A percentile compares a stretch with the other conserved stretches of the same genome.
phyloP scores from a whole-genome alignment of 2,113 vertebrate genomes.

The Columba janthina region DNA sequence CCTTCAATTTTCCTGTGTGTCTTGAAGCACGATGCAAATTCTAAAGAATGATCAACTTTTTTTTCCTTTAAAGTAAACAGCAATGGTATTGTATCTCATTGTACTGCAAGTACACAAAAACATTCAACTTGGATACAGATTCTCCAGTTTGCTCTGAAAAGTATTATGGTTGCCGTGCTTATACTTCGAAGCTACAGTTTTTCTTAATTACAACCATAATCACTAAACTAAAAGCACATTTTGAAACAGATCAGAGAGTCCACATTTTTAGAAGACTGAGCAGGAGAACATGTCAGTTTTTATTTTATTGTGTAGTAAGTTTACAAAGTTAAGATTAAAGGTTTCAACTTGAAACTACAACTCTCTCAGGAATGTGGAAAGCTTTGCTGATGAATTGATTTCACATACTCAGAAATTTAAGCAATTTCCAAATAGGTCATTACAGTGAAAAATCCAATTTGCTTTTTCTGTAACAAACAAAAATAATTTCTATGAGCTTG shows the following conservation, averaged over 20 bases:
- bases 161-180: background rate
- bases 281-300: background rate
- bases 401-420: background rate
- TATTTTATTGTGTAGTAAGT: background rate
- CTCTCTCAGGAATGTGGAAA: background rate
- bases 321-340: background rate
- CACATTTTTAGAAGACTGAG: background rate
- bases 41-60: background rate
- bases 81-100: background rate
- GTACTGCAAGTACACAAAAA: background rate
- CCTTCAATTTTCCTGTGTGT: background rate
- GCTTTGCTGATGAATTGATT: background rate
- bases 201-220: conserved; percentile 29
- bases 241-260: background rate
- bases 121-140: background rate
- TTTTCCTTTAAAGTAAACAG: background rate
- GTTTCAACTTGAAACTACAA: background rate
- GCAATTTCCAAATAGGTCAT: background rate
- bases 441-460: background rate
- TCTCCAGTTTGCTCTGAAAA: background rate
- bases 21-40: background rate
- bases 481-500: background rate
- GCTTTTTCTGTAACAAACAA: background rate
- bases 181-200: background rate
- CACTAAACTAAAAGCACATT: conserved; percentile 23